A percentile compares a stretch with the other conserved stretches of the same genome.
phyloP scores from a whole-genome alignment of 23 tunicate species.

The Styela plicata region DNA sequence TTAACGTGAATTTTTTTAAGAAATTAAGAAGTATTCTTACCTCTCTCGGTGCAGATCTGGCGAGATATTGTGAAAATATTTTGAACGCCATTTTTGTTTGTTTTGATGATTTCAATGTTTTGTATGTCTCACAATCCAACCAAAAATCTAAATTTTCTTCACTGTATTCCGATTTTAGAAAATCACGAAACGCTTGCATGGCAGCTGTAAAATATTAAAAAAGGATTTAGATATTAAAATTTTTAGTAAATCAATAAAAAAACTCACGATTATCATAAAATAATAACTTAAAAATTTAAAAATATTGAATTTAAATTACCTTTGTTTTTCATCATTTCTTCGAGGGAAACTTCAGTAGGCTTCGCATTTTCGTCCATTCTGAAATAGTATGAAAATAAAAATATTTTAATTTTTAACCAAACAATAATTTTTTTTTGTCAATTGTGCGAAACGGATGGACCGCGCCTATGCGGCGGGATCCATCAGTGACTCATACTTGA shows the following conservation, averaged over 20 bases:
- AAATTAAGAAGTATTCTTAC: conserved; percentile 21
- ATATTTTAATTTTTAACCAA: too few relatives aligned
- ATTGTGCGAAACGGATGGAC: too few relatives aligned
- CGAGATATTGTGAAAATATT: conserved; percentile 36
- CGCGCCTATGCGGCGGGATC: too few relatives aligned
- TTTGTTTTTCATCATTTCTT: conserved; percentile 48
- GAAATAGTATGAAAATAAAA: too few relatives aligned
- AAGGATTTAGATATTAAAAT: not conserved
- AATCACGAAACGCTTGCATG: conserved; percentile 31
- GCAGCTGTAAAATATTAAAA: conserved; percentile 28
- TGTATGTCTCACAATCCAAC: conserved; percentile 54
- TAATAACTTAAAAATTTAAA: not conserved
- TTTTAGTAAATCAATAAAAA: too few relatives aligned
- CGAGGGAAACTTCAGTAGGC: conserved; percentile 6
- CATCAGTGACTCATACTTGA: too few relatives aligned
- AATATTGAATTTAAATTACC: conserved; percentile 13
- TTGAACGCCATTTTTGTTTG: conserved; percentile 43
- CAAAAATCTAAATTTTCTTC: conserved; percentile 68
- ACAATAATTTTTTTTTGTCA: too few relatives aligned
- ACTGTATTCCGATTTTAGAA: conserved; percentile 49
- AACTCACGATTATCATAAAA: not conserved
- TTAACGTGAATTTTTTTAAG: too few relatives aligned
- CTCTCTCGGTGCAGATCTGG: conserved; percentile 33
- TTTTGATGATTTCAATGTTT: conserved; percentile 21
- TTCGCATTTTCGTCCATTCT: conserved; percentile 13